Percentiles rank a stretch among this genome's conserved stretches.
Evolutionary conservation across 2,888 invertebrate species (phyloP).

Genomic region (Sisyra terminalis): DNA sequence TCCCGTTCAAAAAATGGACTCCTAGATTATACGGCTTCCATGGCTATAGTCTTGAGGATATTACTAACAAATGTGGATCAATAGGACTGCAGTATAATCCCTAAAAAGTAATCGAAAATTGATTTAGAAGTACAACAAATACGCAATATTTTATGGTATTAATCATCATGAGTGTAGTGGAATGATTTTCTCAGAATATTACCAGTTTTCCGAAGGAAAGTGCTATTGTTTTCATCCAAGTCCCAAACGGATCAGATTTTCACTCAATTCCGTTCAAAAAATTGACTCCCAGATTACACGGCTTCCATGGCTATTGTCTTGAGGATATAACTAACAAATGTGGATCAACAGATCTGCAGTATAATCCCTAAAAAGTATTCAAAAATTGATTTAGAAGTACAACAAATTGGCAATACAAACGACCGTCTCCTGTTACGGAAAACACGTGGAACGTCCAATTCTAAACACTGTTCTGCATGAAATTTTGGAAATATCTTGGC

Average conservation of each 20-base stretch:
- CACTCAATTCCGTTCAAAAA: conserved; percentile 9
- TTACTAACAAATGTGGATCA: conserved; percentile 14
- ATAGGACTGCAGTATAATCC: conserved; percentile 18
- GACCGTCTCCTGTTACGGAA: conserved; percentile 30
- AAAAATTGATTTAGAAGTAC: not conserved
- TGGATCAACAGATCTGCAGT: conserved; percentile 16
- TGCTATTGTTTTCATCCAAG: no score
- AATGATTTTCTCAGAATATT: not conserved
- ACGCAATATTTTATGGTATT: not conserved
- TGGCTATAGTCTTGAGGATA: conserved; percentile 13
- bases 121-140: no score
- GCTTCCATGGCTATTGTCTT: conserved; percentile 15
- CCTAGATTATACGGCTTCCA: conserved; percentile 16
- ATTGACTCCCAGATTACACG: conserved; percentile 14
- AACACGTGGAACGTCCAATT: conserved; percentile 57
- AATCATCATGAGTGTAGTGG: not conserved
- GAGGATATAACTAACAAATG: conserved; percentile 14
- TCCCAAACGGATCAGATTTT: not conserved
- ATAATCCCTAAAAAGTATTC: conserved; percentile 15
- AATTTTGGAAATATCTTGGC: conserved; percentile 73
- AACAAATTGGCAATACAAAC: not conserved
- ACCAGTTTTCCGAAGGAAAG: no score
- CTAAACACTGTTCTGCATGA: conserved; percentile 58
- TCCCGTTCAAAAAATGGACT: conserved; percentile 11
- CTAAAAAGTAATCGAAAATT: conserved; percentile 9